A percentile compares a stretch with the other conserved stretches of the same genome.
Evolutionary conservation across 2,797 vertebrate species (phyloP).

Genomic region (Amblyopsis hoosieri): DNA sequence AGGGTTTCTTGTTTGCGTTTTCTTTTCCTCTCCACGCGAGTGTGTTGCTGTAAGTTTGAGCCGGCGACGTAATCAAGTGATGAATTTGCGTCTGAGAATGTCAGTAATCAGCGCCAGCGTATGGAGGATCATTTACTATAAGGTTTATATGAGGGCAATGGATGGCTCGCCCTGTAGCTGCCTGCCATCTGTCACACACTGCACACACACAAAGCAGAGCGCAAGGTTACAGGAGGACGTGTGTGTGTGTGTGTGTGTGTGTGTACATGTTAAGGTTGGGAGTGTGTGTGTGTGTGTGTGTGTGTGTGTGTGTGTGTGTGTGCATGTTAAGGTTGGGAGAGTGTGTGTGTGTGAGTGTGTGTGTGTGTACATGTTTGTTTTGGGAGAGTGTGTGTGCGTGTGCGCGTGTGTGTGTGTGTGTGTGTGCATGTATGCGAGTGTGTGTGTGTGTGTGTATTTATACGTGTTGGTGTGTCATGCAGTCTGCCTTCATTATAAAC

Average conservation of each 20-base stretch:
- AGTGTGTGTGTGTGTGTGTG: conserved; percentile 1
- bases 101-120: conserved; percentile 42
- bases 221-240: not conserved
- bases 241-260: conserved; percentile 2
- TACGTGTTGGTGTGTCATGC: conserved; percentile 7
- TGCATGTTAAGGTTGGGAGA: too few species aligned
- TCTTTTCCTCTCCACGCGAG: conserved; percentile 11
- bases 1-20: conserved; percentile 44
- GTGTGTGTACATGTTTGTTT: not conserved
- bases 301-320: conserved; percentile 13
- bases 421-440: not conserved
- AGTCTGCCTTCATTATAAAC: not conserved
- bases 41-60: conserved; percentile 35
- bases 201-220: conserved; percentile 18
- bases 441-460: conserved; percentile 6
- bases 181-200: conserved; percentile 50
- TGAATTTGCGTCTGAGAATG: conserved; percentile 52
- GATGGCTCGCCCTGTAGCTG: conserved; percentile 28
- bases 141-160: conserved; percentile 41
- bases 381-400: not conserved
- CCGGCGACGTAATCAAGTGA: conserved; percentile 46
- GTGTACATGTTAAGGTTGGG: too few species aligned
- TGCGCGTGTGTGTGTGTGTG: not conserved
- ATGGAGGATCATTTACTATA: conserved; percentile 43
- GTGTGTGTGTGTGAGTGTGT: not conserved